These are phyloP conservation scores for Camptogramma bilineatum DNA, from an alignment of 2,888 invertebrate genomes.

Conservation along the genomic window DNA sequence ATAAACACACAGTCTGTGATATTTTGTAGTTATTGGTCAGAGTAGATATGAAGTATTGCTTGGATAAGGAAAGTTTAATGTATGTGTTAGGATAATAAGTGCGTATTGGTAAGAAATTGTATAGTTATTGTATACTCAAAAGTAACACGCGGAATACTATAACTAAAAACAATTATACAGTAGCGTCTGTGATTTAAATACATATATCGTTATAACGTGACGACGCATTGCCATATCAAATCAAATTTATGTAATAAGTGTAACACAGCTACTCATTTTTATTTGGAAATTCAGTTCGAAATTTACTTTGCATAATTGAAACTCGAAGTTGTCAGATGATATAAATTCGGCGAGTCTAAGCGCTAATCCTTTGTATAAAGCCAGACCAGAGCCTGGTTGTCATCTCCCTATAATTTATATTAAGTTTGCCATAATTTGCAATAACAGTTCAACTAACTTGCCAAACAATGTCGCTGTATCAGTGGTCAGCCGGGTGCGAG, in stretches of 20 bases:
- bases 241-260: slow-evolving; percentile 74
- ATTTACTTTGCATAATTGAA: slow-evolving; percentile 60
- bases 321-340: slow-evolving; percentile 56
- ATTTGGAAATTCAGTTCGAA: slow-evolving; percentile 57
- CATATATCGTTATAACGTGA: slow-evolving; percentile 75
- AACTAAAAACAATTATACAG: slow-evolving; percentile 69
- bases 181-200: slow-evolving; percentile 83
- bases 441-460: slow-evolving; percentile 37
- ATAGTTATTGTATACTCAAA: slow-evolving; percentile 76
- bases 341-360: slow-evolving; percentile 37
- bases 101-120: slow-evolving; percentile 79
- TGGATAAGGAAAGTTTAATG: slow-evolving; percentile 76
- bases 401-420: slow-evolving; percentile 28
- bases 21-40: slow-evolving; percentile 85
- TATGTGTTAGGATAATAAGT: slow-evolving; percentile 81
- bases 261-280: slow-evolving; percentile 54
- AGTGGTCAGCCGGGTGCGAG: slow-evolving; percentile 30
- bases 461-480: slow-evolving; percentile 35
- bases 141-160: slow-evolving; percentile 64
- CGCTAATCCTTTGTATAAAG: slow-evolving; percentile 40
- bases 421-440: slow-evolving; percentile 45
- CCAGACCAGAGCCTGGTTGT: not conserved
- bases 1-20: slow-evolving; percentile 85
- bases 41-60: slow-evolving; percentile 83
- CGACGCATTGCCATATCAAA: slow-evolving; percentile 83